Evolutionary conservation across 1,140 invertebrate genomes (phyloP).

Genomic region (Brachionus plicatilis): DNA sequence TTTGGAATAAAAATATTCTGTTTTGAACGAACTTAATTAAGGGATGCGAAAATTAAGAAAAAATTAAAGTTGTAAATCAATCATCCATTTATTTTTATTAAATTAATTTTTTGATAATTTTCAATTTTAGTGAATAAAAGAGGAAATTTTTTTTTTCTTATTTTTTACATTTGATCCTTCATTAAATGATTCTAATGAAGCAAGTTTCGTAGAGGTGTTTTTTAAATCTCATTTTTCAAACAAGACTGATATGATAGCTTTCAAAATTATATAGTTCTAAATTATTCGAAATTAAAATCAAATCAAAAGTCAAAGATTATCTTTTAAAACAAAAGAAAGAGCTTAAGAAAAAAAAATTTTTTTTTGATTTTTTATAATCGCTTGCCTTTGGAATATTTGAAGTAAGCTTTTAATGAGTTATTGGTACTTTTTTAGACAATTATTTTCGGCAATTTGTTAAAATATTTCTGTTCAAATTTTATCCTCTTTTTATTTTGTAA

Average conservation of each 20-base stretch:
- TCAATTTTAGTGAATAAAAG: neutral
- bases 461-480: neutral
- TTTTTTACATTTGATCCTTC: no score
- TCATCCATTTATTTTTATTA: neutral
- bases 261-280: neutral
- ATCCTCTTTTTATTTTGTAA: neutral
- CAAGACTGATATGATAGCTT: neutral
- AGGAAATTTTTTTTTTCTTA: no score
- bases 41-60: no score
- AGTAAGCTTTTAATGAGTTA: neutral
- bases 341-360: no score
- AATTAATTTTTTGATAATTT: neutral
- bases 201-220: neutral
- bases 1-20: no score
- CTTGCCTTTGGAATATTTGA: no score
- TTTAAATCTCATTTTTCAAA: neutral
- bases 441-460: neutral
- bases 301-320: neutral
- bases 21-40: no score
- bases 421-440: neutral
- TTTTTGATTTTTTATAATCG: no score
- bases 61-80: neutral
- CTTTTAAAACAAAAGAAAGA: neutral
- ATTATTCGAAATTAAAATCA: neutral
- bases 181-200: neutral